These are phyloP conservation scores for Sesamia nonagrioides DNA, from an alignment of 1,140 invertebrate genomes.

Conservation along the genomic window DNA sequence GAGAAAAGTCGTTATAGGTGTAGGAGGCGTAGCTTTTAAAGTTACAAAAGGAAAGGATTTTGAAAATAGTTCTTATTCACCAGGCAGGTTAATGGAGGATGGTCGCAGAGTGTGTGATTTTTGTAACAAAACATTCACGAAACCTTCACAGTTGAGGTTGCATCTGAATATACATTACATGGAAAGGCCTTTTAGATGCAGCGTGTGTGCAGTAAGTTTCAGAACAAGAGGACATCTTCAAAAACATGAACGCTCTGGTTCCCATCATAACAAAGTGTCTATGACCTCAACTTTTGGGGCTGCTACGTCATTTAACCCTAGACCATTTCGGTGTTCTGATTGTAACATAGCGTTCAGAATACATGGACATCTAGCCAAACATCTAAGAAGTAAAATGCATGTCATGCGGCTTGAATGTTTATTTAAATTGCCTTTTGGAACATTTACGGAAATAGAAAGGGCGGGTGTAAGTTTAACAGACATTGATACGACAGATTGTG, in stretches of 20 bases:
- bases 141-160: constrained; percentile 95
- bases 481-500: constrained; percentile 97
- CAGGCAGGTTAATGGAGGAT: constrained; percentile 90
- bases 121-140: constrained; percentile 96
- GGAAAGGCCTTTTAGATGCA: constrained; percentile 96
- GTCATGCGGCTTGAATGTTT: constrained; percentile 98
- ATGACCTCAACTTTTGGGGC: constrained; percentile 96
- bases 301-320: constrained; percentile 95
- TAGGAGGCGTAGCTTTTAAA: constrained; percentile 85
- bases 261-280: constrained; percentile 96
- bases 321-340: constrained; percentile 97
- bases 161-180: constrained; percentile 99
- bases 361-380: constrained; percentile 98
- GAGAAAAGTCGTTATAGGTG: constrained; percentile 85
- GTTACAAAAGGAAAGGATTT: constrained; percentile 83
- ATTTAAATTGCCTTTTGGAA: constrained; percentile 97
- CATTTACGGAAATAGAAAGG: constrained; percentile 97
- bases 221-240: constrained; percentile 96
- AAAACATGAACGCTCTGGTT: constrained; percentile 96
- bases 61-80: constrained; percentile 80
- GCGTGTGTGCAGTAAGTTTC: constrained; percentile 96
- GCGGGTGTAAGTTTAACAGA: constrained; percentile 96
- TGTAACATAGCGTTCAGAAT: constrained; percentile 98
- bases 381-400: constrained; percentile 98
- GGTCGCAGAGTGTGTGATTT: constrained; percentile 94